Evolutionary conservation across 1,140 invertebrate genomes (phyloP).

Genomic region (Brachionus rotundiformis): DNA sequence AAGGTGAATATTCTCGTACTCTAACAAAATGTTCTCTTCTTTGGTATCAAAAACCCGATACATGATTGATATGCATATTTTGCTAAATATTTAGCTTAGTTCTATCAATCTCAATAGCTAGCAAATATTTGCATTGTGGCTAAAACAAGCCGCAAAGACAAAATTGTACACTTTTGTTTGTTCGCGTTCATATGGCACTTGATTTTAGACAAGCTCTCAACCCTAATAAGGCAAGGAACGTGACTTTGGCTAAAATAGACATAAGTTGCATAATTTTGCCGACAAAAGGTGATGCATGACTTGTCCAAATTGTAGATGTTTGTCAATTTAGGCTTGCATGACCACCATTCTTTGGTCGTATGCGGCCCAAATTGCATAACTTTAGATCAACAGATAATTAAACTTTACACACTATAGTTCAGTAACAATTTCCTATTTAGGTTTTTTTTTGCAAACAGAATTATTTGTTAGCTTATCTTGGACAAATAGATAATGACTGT

Average conservation of each 20-base stretch:
- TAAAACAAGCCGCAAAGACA: constrained; percentile 3
- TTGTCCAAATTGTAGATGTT: background rate
- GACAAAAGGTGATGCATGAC: background rate
- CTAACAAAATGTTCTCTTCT: constrained; percentile 14
- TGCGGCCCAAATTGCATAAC: background rate
- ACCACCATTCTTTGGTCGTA: background rate
- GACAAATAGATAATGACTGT: no score
- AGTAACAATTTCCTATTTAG: no score
- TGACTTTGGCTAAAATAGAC: background rate
- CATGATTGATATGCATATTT: constrained; percentile 47
- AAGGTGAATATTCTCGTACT: constrained; percentile 12
- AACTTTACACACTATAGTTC: no score
- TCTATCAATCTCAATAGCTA: constrained; percentile 24
- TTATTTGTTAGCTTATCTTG: no score
- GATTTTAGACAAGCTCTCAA: constrained; percentile 18
- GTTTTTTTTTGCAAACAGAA: no score
- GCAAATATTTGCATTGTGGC: constrained; percentile 27
- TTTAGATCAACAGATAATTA: background rate
- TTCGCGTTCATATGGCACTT: constrained; percentile 35
- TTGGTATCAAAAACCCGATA: constrained; percentile 30
- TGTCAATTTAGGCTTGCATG: background rate
- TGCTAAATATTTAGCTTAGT: constrained; percentile 21
- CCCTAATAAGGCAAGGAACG: constrained; percentile 10
- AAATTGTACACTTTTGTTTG: background rate
- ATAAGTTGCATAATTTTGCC: background rate